phyloP scores from a whole-genome alignment of 64 coral and sea anemone species.

The Exaiptasia diaphana region DNA sequence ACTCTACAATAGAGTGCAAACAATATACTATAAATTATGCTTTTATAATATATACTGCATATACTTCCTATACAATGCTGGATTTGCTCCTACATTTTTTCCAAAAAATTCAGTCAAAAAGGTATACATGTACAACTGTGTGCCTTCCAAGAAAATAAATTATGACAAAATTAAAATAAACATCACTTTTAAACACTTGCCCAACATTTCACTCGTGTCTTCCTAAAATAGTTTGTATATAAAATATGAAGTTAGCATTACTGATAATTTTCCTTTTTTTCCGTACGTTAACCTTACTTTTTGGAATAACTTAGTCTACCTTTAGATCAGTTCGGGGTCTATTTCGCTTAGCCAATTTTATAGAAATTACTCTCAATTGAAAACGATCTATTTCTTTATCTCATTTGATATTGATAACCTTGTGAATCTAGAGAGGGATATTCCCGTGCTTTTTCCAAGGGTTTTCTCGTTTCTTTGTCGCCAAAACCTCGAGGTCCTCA shows the following conservation, averaged over 20 bases:
- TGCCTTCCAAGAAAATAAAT: too few species aligned
- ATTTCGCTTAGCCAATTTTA: not conserved
- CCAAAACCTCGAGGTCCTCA: conserved; percentile 80
- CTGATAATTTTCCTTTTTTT: not conserved
- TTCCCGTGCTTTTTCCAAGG: conserved; percentile 98
- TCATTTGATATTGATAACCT: not conserved
- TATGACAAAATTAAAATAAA: too few species aligned
- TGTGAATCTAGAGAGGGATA: conserved; percentile 59
- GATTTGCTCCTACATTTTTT: too few species aligned
- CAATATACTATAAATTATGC: too few species aligned
- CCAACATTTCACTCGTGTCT: too few species aligned
- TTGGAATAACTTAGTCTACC: not conserved
- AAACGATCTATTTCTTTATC: not conserved
- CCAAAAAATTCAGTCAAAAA: too few species aligned
- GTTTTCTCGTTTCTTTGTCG: conserved; percentile 60
- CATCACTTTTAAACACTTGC: too few species aligned
- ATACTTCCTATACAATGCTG: too few species aligned
- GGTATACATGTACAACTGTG: too few species aligned
- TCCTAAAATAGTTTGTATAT: too few species aligned
- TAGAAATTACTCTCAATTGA: not conserved
- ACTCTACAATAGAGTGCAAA: too few species aligned
- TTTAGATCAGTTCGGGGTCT: not conserved
- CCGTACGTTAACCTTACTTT: not conserved
- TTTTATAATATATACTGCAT: too few species aligned
- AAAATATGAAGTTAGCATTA: not conserved